phyloP scores from a whole-genome alignment of 2,797 vertebrate genomes.

The Hyperoplus immaculatus region DNA sequence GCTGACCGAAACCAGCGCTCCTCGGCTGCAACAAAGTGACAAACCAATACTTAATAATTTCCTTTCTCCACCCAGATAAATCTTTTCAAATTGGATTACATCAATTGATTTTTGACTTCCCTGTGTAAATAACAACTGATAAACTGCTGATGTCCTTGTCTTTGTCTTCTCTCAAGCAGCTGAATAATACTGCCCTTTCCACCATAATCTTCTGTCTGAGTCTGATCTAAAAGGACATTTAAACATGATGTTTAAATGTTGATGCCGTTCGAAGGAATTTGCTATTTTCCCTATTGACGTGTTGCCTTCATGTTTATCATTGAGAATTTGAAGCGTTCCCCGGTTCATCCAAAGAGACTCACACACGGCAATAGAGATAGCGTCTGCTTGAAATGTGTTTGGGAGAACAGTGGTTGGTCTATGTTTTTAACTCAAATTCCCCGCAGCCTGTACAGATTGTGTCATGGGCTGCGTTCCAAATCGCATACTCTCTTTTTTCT shows the following conservation, averaged over 20 bases:
- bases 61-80: constrained; percentile 36
- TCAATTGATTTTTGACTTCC: constrained; percentile 38
- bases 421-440: neutral
- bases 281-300: constrained; percentile 1
- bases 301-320: constrained; percentile 12
- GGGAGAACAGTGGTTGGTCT: neutral
- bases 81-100: constrained; percentile 43
- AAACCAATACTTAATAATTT: constrained; percentile 46
- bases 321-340: constrained; percentile 10
- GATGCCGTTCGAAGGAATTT: neutral
- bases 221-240: constrained; percentile 17
- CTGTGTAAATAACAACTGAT: constrained; percentile 43
- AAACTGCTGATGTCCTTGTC: constrained; percentile 18
- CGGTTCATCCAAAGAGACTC: constrained; percentile 7
- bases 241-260: constrained; percentile 4
- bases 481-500: no score
- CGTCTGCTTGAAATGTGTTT: neutral
- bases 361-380: neutral
- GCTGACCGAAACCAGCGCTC: constrained; percentile 37
- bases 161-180: neutral
- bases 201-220: neutral
- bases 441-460: neutral
- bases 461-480: neutral
- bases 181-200: neutral
- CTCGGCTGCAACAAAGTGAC: constrained; percentile 29